Evolutionary conservation across 2,113 vertebrate genomes (phyloP), one percentile per base, ranked within the genome.

Genomic region (Lates calcarifer): DNA sequence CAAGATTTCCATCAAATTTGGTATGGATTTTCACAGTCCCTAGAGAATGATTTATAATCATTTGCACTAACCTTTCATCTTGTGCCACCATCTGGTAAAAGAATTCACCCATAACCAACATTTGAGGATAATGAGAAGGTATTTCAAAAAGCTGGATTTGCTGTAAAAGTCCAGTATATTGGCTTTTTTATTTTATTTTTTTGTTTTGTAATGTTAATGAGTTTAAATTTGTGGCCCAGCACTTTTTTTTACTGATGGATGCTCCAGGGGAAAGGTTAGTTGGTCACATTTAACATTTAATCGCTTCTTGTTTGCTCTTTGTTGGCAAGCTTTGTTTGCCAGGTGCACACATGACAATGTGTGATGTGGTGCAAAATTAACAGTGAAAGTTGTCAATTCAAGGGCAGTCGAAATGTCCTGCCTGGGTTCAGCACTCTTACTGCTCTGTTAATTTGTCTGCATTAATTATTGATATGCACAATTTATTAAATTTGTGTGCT

Each of bases 1-100:
- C 13, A 43, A 62, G 55, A 81, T 79, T 75, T 72, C 69, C 45
- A 77, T 90, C 77, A 74, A 64, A 62, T 68, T 79, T 74, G 15
- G 45, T 79, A 65, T 76, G 45, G 75, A 81, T 86, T 89, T 82
- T 70, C 35, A 70, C 37, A 6, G 18, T 47, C 49, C 62, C 68
- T 69, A 45, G 61, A 55, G 49, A 70, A 29, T 63, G 55, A 82
- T 85, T 77, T 78, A 10, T 78, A 68, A 84, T 62, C 5, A 67
- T 65, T 63, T 65, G 55, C 33, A 12, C 57, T 6, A 73, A 83
- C 22, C 11, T 81, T 73, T 87, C 37, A 73, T 66, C 47, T 28
- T 12, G 39, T 80, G n/a, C 31, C 37, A 31, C 49, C 53, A 53
- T 68, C 84, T 72, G 22, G 72, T 74, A 31, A 35, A 71, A 65